Evolutionary conservation across 2,113 vertebrate genomes (phyloP).

Genomic region (Lucifuga dentata): DNA sequence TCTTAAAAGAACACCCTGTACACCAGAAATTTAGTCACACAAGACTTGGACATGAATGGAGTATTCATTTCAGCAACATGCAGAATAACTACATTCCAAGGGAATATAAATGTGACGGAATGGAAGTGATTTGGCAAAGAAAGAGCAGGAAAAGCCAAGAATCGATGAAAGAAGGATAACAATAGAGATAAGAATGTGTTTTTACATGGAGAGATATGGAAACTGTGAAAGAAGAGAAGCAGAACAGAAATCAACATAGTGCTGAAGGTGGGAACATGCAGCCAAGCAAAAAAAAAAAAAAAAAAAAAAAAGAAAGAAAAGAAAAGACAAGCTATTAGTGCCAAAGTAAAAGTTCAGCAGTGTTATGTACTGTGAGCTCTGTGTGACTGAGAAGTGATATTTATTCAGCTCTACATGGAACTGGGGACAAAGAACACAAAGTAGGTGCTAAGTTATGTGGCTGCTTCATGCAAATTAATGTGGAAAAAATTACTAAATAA

Average conservation of each 20-base stretch:
- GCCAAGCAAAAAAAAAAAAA: slow-evolving; percentile 68
- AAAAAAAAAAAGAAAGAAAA: slow-evolving; percentile 76
- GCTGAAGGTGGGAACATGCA: slow-evolving; percentile 86
- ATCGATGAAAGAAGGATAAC: slow-evolving; percentile 37
- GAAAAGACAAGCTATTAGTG: slow-evolving; percentile 76
- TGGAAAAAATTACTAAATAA: not conserved
- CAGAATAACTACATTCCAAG: slow-evolving; percentile 26
- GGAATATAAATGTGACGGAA: slow-evolving; percentile 7
- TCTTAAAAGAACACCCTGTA: slow-evolving; percentile 10
- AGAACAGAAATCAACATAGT: slow-evolving; percentile 96
- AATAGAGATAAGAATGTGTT: slow-evolving; percentile 59
- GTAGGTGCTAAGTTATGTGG: too few relatives aligned
- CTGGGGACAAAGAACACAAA: not conserved
- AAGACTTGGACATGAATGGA: too few relatives aligned
- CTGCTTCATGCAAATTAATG: not conserved
- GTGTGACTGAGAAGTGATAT: slow-evolving; percentile 2
- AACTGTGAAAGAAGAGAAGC: slow-evolving; percentile 95
- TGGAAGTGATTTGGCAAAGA: slow-evolving; percentile 28
- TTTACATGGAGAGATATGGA: slow-evolving; percentile 92
- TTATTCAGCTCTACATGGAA: not conserved
- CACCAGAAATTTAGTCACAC: not conserved
- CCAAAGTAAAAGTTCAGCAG: slow-evolving; percentile 40
- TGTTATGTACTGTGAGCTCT: not conserved
- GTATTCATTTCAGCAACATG: slow-evolving; percentile 61
- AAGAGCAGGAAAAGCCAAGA: slow-evolving; percentile 21